Conservation (phyloP, 2,888 invertebrate species). For the Leptarthrus brevirostris region DNA sequence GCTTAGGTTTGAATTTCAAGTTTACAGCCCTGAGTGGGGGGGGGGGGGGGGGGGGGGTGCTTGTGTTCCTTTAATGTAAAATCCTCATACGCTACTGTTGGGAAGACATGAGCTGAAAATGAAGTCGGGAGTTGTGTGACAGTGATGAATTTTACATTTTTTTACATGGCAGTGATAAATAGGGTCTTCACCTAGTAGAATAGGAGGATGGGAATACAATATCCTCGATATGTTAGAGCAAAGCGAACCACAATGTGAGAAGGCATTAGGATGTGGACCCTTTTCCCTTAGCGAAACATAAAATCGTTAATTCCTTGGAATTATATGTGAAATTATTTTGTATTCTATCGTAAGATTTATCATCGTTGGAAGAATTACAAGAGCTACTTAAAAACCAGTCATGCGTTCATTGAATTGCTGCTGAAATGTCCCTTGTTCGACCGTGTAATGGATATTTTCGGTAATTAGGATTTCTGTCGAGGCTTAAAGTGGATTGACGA, state of each 20-base stretch:
- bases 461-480: conserved; percentile 8
- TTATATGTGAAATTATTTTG: neutral
- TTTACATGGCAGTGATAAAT: conserved; percentile 1
- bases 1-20: no score
- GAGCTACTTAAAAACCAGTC: conserved; percentile 2
- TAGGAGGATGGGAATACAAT: neutral
- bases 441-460: conserved; percentile 34
- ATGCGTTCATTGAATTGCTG: neutral
- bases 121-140: neutral
- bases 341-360: neutral
- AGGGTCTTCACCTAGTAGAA: neutral
- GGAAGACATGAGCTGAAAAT: neutral
- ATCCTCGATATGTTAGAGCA: neutral
- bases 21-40: no score
- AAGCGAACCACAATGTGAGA: neutral
- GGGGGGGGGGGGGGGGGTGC: neutral
- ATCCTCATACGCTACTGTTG: neutral
- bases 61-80: neutral
- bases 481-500: no score
- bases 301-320: neutral
- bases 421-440: neutral
- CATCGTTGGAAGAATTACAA: conserved; percentile 10
- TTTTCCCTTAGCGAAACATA: neutral
- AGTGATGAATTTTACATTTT: conserved; percentile 20
- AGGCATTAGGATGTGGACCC: neutral